Evolutionary conservation across 2,113 vertebrate genomes (phyloP).

Genomic region (Caretta caretta): DNA sequence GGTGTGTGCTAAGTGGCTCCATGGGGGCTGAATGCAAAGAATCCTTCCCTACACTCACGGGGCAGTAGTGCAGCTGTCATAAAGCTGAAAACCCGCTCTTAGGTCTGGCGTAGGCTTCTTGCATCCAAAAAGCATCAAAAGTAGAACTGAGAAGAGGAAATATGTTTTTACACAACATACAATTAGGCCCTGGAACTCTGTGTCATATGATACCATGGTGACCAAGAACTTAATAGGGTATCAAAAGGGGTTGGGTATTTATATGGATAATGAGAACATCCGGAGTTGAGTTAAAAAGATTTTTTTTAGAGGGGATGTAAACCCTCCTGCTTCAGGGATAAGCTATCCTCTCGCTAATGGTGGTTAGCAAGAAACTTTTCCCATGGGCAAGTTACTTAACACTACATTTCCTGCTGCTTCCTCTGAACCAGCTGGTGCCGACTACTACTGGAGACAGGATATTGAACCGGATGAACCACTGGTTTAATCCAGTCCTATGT

Average conservation of each 20-base stretch:
- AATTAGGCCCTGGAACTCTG: not conserved
- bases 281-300: not conserved
- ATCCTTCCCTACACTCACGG: not conserved
- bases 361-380: not conserved
- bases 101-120: not conserved
- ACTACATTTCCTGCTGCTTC: not conserved
- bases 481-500: not conserved
- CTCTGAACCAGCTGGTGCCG: constrained; percentile 24
- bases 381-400: not conserved
- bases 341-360: not conserved
- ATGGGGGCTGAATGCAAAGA: not conserved
- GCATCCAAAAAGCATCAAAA: not conserved
- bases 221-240: not conserved
- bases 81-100: not conserved
- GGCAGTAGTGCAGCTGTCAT: accelerated
- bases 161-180: not conserved
- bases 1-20: not conserved
- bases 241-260: not conserved
- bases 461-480: not conserved
- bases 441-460: not conserved
- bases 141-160: not conserved
- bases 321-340: not conserved
- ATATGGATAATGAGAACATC: accelerated
- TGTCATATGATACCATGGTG: not conserved
- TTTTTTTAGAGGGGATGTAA: not conserved